Base-by-base conservation (phyloP, 2,888 invertebrate genomes). In the Ommatoiulus sabulosus region DNA sequence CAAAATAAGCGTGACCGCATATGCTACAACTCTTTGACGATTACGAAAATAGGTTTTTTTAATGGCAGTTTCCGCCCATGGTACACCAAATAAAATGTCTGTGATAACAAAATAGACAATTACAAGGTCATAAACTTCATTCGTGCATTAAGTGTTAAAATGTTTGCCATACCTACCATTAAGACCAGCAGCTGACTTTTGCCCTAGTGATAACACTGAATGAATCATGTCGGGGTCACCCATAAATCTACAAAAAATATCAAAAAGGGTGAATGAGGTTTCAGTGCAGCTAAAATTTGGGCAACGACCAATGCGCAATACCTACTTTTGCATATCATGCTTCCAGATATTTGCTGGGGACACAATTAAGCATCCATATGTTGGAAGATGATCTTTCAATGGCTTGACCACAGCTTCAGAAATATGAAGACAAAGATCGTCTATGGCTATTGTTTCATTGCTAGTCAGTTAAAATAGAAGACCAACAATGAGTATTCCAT, bases 321-420 rank as follows among this genome's bases (percentile, higher is more conserved):
- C 80, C 24, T 87, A 89, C 89, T 72, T 94, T 91, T 96, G 95
- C 48, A 95, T 93, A 92, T 96, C 96, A 92, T 97, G 96, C 91
- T 96, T 95, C 99, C 99, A 99, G 89, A 99, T 94, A 93, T 97
- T 98, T 7, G 97, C 98, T 0, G 98, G 99, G 0, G 98, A 98
- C 10, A 99, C 93, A 72, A 97, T 93, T 44, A 99, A 94, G 92
- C 99, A 99, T 92, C 96, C 96, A 92, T 97, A 98, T 92, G 98
- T 97, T 0, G 99, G 98, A 90, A 99, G 94, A 84, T 92, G 90
- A 48, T 95, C 94, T 89, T 94, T 94, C 90, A 94, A 94, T 3
- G 93, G 91, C 90, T 94, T 94, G 87, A 93, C 94, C 91, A 96
- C 95, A 89, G 95, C 95, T 92, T 93, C 93, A 0, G 91, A 90